These are phyloP conservation scores for Formica aserva DNA, from an alignment of 2,888 invertebrate genomes.

Conservation along the genomic window DNA sequence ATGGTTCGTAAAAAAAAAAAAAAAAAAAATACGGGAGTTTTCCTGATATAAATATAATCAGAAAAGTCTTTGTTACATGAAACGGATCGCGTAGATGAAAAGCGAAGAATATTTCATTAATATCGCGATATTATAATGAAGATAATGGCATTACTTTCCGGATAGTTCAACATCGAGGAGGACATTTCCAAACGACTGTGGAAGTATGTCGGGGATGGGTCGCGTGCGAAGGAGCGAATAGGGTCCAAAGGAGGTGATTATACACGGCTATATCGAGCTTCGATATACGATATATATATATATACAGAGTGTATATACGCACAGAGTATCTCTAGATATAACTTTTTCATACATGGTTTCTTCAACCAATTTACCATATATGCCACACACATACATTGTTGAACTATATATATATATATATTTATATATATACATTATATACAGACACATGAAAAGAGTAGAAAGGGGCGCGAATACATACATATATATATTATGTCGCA, in stretches of 20 bases:
- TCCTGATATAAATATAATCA: background rate
- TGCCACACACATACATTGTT: background rate
- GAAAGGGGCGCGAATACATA: conserved; percentile 59
- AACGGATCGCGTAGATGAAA: background rate
- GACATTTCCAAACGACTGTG: conserved; percentile 70
- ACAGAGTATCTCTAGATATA: conserved; percentile 51
- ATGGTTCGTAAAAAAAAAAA: background rate
- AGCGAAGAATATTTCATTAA: background rate
- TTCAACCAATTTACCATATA: conserved; percentile 14
- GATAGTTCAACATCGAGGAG: conserved; percentile 74
- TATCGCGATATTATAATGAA: conserved; percentile 59
- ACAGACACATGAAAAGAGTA: conserved; percentile 44
- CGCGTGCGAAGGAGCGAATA: conserved; percentile 81
- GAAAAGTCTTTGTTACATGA: background rate
- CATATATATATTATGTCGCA: conserved; percentile 77
- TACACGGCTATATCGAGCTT: conserved; percentile 62
- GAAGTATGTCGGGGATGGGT: conserved; percentile 39
- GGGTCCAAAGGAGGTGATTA: conserved; percentile 85
- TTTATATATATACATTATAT: conserved; percentile 39
- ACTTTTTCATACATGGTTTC: conserved; percentile 21
- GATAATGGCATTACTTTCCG: conserved; percentile 63
- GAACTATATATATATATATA: conserved; percentile 29
- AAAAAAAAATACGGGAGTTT: background rate
- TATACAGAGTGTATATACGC: conserved; percentile 21
- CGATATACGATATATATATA: conserved; percentile 51